A percentile compares a stretch with the other conserved stretches of the same genome.
phyloP scores from a whole-genome alignment of 2,797 vertebrate species.

The Tenualosa ilisha region DNA sequence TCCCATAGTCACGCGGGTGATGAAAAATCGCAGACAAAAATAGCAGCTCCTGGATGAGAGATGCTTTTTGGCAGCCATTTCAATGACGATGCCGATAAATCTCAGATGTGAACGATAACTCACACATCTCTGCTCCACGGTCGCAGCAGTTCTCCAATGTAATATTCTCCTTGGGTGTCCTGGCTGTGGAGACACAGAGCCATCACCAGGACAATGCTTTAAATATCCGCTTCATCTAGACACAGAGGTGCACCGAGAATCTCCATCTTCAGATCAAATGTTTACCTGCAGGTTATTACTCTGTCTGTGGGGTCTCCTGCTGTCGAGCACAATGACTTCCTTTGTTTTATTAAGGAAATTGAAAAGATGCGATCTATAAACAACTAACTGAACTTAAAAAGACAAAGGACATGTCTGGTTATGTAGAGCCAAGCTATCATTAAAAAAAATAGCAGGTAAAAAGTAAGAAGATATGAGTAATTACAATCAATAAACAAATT shows the following conservation, averaged over 20 bases:
- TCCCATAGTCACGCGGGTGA: neutral
- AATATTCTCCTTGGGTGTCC: constrained; percentile 31
- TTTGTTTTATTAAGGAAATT: neutral
- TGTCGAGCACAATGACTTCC: neutral
- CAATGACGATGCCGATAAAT: constrained; percentile 73
- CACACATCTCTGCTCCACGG: neutral
- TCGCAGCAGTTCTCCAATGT: constrained; percentile 22
- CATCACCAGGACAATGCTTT: neutral
- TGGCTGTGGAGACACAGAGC: neutral
- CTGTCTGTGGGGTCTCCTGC: neutral
- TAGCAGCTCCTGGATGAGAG: constrained; percentile 43
- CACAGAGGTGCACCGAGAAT: neutral
- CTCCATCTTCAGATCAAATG: neutral
- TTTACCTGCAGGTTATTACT: neutral
- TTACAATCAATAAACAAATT: neutral
- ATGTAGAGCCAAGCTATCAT: neutral
- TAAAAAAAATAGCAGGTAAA: neutral
- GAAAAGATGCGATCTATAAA: neutral
- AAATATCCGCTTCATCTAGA: neutral
- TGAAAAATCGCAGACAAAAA: constrained; percentile 45
- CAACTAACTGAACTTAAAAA: neutral
- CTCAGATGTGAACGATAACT: constrained; percentile 57
- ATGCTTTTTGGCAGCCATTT: constrained; percentile 61
- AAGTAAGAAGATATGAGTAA: neutral
- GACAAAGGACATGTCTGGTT: neutral